These are phyloP conservation scores for Penaeus japonicus DNA, from an alignment of 1,140 invertebrate genomes.

Conservation along the genomic window DNA sequence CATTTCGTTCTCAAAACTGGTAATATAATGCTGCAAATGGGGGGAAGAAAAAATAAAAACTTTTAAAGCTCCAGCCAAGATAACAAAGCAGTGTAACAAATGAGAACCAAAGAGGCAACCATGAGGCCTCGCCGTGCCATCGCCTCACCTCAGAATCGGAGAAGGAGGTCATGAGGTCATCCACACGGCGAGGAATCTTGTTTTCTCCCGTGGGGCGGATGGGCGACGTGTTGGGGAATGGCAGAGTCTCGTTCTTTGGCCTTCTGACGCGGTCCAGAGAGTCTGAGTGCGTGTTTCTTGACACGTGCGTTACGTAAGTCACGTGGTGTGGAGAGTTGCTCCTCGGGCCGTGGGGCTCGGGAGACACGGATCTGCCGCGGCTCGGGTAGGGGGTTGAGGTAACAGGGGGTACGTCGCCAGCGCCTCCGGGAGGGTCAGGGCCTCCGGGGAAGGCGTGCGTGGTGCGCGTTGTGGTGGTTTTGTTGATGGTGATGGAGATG, in stretches of 20 bases:
- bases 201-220: constrained; percentile 29
- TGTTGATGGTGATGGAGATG: constrained; percentile 57
- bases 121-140: not conserved
- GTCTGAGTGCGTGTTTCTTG: constrained; percentile 46
- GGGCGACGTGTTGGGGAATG: constrained; percentile 58
- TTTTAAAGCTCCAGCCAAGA: not conserved
- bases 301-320: constrained; percentile 36
- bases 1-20: constrained; percentile 41
- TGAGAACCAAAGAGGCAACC: not conserved
- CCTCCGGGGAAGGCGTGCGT: constrained; percentile 42
- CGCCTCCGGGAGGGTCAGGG: not conserved
- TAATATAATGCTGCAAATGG: constrained; percentile 47
- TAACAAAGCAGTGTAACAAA: not conserved
- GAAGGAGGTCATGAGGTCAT: constrained; percentile 58
- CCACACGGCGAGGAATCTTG: constrained; percentile 56
- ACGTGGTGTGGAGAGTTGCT: constrained; percentile 14
- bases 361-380: constrained; percentile 47
- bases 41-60: not conserved
- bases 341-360: constrained; percentile 18
- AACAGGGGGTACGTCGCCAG: constrained; percentile 39
- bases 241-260: constrained; percentile 44
- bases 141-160: constrained; percentile 56
- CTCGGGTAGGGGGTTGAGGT: constrained; percentile 57
- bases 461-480: constrained; percentile 49
- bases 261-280: constrained; percentile 55